Conservation (phyloP, 2,113 vertebrate species). For the Coryphaenoides rupestris region DNA sequence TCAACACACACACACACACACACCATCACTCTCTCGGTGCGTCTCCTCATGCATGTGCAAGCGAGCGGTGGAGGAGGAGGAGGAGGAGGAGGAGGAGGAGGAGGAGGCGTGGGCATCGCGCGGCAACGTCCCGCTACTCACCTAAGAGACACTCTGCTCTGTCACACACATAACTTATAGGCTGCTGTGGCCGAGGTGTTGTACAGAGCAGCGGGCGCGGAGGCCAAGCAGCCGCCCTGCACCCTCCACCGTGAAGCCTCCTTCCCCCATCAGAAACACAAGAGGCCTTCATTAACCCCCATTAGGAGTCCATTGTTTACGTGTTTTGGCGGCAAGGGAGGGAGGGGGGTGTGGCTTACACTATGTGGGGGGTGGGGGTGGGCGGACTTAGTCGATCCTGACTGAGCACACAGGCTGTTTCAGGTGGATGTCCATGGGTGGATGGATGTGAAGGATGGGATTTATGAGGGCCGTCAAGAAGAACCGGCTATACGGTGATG, state of each 20-base stretch:
- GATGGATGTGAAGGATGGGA: constrained; percentile 9
- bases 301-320: constrained; percentile 46
- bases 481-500: constrained; percentile 5
- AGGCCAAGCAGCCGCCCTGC: constrained; percentile 62
- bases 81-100: too few relatives aligned
- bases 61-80: constrained; percentile 43
- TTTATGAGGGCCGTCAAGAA: too few relatives aligned
- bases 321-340: too few relatives aligned
- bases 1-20: constrained; percentile 14
- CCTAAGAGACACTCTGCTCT: constrained; percentile 75
- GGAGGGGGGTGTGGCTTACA: constrained; percentile 40
- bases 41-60: constrained; percentile 55
- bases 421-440: constrained; percentile 31
- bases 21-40: background rate
- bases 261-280: constrained; percentile 48
- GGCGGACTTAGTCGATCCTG: constrained; percentile 26
- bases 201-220: constrained; percentile 63
- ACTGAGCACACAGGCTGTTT: constrained; percentile 32
- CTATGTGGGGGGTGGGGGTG: too few relatives aligned
- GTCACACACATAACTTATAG: constrained; percentile 73
- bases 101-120: too few relatives aligned
- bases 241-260: constrained; percentile 65
- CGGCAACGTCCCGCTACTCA: constrained; percentile 68
- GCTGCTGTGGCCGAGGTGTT: constrained; percentile 66
- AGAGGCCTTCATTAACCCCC: constrained; percentile 23